Evolutionary conservation across 2,797 vertebrate genomes (phyloP), one percentile per base, ranked within the genome.

Genomic region (Dryobates pubescens): DNA sequence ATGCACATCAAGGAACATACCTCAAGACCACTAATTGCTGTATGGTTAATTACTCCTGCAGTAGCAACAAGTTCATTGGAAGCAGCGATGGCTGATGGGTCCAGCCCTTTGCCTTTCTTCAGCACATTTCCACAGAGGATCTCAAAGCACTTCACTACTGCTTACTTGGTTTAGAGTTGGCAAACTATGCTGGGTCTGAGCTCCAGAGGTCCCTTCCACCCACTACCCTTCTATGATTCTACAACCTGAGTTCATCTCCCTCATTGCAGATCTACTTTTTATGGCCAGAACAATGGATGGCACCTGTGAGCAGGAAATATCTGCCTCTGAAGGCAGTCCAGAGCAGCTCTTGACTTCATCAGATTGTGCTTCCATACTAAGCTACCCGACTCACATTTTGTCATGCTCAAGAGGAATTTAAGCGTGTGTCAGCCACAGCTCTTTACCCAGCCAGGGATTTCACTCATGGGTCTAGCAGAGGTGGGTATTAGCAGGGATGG

Each of bases 71-170:
- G 59, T 27, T 27, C 10, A 75, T 1, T 11, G 30, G 88, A 17
- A 88, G 64, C 36, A 53, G 78, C 15, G 17, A 20, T 5, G 83
- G 82, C 72, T 58, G 51, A 43, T 12, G 17, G 43, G 63, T 67
- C 30, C 82, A 79, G 80, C 81, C 65, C 90, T 91, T 96, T 93
- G 96, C 91, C 87, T 58, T 90, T 92, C 81, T 86, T 84, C 91
- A 96, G 95, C 95, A 94, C 94, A 2, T 93, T 82, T 96, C 94
- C 88, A 85, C 93, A 95, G 95, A 96, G 94, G 95, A 96, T 96
- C 96, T 96, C 94, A 96, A 96, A 96, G 94, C 95, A 82, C 74
- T 45, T 76, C 88, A 75, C 54, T 34, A 7, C 18, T 5, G 1
- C 16, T 22, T 20, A 2, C 64, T 24, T 13, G 53, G 17, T 6